A percentile compares a stretch with the other conserved stretches of the same genome.
These are phyloP conservation scores for Microtus montanus DNA, from an alignment of 2,113 vertebrate species.

Conservation along the genomic window DNA sequence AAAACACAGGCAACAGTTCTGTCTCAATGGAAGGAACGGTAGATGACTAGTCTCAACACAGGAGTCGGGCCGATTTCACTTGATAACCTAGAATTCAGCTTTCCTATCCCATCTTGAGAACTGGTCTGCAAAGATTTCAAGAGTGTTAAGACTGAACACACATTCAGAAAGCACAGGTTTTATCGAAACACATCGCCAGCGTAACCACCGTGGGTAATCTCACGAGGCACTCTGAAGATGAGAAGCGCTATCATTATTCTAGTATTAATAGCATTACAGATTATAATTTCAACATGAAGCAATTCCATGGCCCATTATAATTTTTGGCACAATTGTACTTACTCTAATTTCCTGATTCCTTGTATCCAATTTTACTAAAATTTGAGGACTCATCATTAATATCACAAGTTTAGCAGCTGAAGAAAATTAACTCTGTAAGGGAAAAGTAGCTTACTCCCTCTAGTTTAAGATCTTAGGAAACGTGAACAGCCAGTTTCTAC, in stretches of 20 bases:
- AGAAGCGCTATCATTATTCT: conserved; percentile 81
- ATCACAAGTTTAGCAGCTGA: conserved; percentile 81
- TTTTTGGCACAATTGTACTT: conserved; percentile 80
- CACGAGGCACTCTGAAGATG: conserved; percentile 81
- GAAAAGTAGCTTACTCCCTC: conserved; percentile 78
- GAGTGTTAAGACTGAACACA: conserved; percentile 82
- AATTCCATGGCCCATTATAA: conserved; percentile 84
- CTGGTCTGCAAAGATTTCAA: conserved; percentile 84
- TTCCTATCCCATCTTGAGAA: conserved; percentile 85
- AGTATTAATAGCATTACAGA: conserved; percentile 81
- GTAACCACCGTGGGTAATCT: conserved; percentile 83
- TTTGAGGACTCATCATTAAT: conserved; percentile 75
- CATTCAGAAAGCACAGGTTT: conserved; percentile 85
- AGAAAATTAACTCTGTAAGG: conserved; percentile 84
- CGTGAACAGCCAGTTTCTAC: conserved; percentile 63
- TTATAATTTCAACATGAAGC: conserved; percentile 82
- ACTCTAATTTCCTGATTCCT: conserved; percentile 76
- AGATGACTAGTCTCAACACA: conserved; percentile 85
- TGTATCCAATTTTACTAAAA: conserved; percentile 76
- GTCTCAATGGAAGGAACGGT: conserved; percentile 86
- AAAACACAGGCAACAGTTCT: conserved; percentile 88
- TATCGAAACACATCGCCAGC: conserved; percentile 84
- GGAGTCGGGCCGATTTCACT: conserved; percentile 82
- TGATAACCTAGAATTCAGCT: conserved; percentile 84
- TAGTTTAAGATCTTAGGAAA: conserved; percentile 62